These are phyloP conservation scores for Silurus asotus DNA, from an alignment of 2,113 vertebrate species.

Conservation along the genomic window DNA sequence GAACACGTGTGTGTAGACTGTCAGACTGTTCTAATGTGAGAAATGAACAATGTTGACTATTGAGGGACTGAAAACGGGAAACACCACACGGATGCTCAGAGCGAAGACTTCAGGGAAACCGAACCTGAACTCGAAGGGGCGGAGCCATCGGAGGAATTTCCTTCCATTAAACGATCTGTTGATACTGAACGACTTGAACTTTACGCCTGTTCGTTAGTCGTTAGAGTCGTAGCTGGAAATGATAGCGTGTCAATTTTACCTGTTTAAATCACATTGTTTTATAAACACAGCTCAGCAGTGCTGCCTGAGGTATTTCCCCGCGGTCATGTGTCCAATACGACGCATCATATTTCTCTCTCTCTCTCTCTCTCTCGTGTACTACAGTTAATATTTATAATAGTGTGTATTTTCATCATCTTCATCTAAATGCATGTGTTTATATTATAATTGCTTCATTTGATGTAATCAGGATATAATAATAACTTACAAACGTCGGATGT, in stretches of 20 bases:
- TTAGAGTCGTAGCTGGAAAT: not conserved
- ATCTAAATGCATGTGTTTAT: not conserved
- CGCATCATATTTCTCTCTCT: not conserved
- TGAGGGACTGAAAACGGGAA: not conserved
- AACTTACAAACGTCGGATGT: not conserved
- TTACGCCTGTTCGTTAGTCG: not conserved
- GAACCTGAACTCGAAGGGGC: not conserved
- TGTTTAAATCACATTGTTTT: not conserved
- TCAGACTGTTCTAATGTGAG: not conserved
- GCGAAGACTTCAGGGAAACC: conserved; percentile 4
- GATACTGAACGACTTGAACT: conserved; percentile 2
- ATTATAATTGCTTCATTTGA: not conserved
- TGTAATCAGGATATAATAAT: not conserved
- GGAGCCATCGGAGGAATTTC: not conserved
- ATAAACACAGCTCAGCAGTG: not conserved
- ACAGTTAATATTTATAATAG: not conserved
- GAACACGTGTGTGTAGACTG: conserved; percentile 6
- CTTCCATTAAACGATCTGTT: not conserved
- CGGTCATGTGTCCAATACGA: not conserved
- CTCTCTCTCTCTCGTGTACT: not conserved
- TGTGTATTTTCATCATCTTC: not conserved
- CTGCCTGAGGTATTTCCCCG: not conserved
- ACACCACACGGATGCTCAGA: conserved; percentile 11
- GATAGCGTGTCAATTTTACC: not conserved
- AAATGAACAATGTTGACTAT: not conserved